Base-by-base conservation (phyloP, 2,113 vertebrate genomes). In the Eurystomus gularis region DNA sequence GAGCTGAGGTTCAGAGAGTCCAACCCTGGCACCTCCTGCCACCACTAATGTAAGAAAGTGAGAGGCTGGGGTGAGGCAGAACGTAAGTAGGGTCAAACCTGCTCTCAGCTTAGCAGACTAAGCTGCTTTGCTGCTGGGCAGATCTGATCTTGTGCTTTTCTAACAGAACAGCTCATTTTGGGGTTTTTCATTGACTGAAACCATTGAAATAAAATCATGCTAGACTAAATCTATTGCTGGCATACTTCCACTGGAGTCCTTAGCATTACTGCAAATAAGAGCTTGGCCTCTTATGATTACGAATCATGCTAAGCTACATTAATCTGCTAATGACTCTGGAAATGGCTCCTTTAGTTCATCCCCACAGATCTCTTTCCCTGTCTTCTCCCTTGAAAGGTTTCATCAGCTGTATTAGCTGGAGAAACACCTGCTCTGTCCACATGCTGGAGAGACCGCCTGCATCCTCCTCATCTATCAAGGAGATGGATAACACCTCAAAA, bases 361-460 rank as follows among this genome's bases (percentile, higher is more conserved):
- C 95, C 78, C 13, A 35, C 71, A 91, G 84, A 96, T 87, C 52
- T 86, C 73, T 82, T 60, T 57, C 61, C 69, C 84, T 62, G 3
- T 91, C 73, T 96, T 75, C 29, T 81, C 90, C 88, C 83, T 85
- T 64, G 77, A 89, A 97, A 90, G 33, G 17, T 10, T 44, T 90
- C 86, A 57, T 95, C 78, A 75, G 93, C 78, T 80, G 93, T 85
- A 57, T 95, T 76, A 75, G 93, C 78, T 80, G 93, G 78, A 78
- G 92, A 28, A 89, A 69, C 94, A 95, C 93, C 96, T 97, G 96
- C 72, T 93, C 76, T 55, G 66, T 76, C 94, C 91, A 93, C 93
- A 91, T 95, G 96, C 62, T 93, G 61, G n/a, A 92, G 90, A 70
- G 84, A 62, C 85, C 5, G 8, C 66, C 72, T 70, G 37, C 15